A percentile compares a stretch with the other conserved stretches of the same genome.
Conservation (phyloP, 2,113 vertebrate genomes). For the Nematolebias whitei region DNA sequence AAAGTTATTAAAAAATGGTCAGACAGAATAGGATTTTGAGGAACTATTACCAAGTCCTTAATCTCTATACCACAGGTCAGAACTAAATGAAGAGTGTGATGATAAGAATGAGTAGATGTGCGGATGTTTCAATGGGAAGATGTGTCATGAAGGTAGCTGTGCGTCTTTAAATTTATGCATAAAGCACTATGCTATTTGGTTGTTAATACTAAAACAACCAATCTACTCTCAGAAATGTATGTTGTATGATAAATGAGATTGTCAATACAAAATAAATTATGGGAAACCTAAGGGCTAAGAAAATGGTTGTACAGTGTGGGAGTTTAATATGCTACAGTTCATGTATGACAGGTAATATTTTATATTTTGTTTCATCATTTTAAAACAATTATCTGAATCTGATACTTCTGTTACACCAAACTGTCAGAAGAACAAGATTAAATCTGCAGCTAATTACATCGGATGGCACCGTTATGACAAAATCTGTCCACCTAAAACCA, state of each 20-base stretch:
- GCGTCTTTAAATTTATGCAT: constrained; percentile 1
- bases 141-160: background rate
- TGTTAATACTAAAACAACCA: constrained; percentile 14
- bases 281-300: constrained; percentile 33
- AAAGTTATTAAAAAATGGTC: too few relatives aligned
- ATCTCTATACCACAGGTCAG: too few relatives aligned
- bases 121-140: background rate
- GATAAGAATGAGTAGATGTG: too few relatives aligned
- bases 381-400: background rate
- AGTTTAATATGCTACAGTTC: constrained; percentile 50
- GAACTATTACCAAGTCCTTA: too few relatives aligned
- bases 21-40: too few relatives aligned
- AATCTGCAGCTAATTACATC: constrained; percentile 43
- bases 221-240: constrained; percentile 5
- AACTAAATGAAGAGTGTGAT: too few relatives aligned
- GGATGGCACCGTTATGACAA: constrained; percentile 20
- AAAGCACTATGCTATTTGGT: constrained; percentile 2
- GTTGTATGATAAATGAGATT: too few relatives aligned
- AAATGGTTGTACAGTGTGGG: constrained; percentile 25
- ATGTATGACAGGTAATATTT: constrained; percentile 51
- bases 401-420: constrained; percentile 1
- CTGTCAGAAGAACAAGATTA: constrained; percentile 15
- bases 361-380: constrained; percentile 5
- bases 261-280: too few relatives aligned
- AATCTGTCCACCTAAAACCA: constrained; percentile 24